phyloP scores from a whole-genome alignment of 30 jellyfish, hydroid and myxozoan genomes.

The Rhopilema esculentum region DNA sequence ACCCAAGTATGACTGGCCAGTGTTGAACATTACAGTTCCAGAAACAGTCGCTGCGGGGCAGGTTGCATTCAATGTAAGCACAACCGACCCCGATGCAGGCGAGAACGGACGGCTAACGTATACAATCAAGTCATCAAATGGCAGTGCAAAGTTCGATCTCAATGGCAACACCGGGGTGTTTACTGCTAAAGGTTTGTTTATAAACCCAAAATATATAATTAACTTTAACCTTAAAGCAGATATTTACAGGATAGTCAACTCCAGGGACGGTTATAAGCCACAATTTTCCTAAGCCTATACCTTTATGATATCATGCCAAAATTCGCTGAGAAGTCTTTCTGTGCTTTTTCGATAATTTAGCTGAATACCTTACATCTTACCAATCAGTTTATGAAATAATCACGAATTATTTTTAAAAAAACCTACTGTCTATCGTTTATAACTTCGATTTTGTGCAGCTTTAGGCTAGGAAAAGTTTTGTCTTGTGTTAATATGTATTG shows the following conservation, averaged over 20 bases:
- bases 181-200: constrained; percentile 43
- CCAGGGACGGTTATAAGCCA: background rate
- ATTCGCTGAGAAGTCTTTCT: too few species aligned
- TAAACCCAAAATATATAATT: too few species aligned
- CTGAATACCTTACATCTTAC: too few species aligned
- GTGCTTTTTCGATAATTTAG: too few species aligned
- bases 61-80: constrained; percentile 63
- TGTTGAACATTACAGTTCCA: constrained; percentile 57
- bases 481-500: too few species aligned
- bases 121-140: constrained; percentile 47
- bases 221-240: too few species aligned
- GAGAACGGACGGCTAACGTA: constrained; percentile 72
- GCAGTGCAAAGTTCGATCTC: constrained; percentile 47
- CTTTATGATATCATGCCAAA: background rate
- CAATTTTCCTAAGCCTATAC: background rate
- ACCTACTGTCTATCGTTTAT: too few species aligned
- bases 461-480: too few species aligned
- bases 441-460: too few species aligned
- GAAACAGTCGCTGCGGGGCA: constrained; percentile 71
- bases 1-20: constrained; percentile 70
- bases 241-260: background rate
- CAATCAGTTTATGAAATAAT: too few species aligned
- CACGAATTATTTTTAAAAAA: too few species aligned
- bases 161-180: constrained; percentile 63
- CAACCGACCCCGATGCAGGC: constrained; percentile 84